Evolutionary conservation across 2,888 invertebrate species (phyloP), one percentile per base, ranked within the genome.

Genomic region (Glyphotaelius pellucidus): DNA sequence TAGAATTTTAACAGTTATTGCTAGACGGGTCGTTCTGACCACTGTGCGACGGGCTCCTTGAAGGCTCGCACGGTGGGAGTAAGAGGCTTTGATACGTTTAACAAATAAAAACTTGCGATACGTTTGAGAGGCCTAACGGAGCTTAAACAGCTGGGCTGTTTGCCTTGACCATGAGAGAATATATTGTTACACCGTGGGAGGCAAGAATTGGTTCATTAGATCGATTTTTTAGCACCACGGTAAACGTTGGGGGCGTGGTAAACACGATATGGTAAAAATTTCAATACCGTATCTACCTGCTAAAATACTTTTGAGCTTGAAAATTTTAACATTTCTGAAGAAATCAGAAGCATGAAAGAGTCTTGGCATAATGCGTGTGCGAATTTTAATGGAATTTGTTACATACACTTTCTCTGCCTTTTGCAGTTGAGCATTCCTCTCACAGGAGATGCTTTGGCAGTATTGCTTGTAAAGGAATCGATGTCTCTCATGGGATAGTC

Each of bases 1-100:
- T 67, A 42, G 25, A 52, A 92, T 90, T 91, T 89, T 91, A 91
- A 92, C 92, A 90, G 92, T 92, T 92, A 92, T 67, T 80, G 84
- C 35, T 52, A 67, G 90, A 81, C 89, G 67, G 84, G 87, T 86
- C 81, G 31, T 19, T 35, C 67, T 67, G 67, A 81, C 86, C 91
- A 42, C 90, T 42, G 90, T n/a, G 52, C 19, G 19, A 52, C 19
- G 52, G 91, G 31, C 91, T 90, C 35, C 83, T n/a, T 87, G 47
- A 47, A 83, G 83, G 35, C 35, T 35, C 25, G 83, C 83, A 38
- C 9, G 7, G 83, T 83, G 83, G 83, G 83, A 32, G 35, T 35
- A 35, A 38, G 83, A 83, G 35, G 35, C 35, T 35, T 35, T 35
- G 35, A 25, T 15, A 83, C 25, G 11, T 83, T 35, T 25, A 83